Base-by-base conservation (phyloP, 2,113 vertebrate species). In the Chrysochloris asiatica region DNA sequence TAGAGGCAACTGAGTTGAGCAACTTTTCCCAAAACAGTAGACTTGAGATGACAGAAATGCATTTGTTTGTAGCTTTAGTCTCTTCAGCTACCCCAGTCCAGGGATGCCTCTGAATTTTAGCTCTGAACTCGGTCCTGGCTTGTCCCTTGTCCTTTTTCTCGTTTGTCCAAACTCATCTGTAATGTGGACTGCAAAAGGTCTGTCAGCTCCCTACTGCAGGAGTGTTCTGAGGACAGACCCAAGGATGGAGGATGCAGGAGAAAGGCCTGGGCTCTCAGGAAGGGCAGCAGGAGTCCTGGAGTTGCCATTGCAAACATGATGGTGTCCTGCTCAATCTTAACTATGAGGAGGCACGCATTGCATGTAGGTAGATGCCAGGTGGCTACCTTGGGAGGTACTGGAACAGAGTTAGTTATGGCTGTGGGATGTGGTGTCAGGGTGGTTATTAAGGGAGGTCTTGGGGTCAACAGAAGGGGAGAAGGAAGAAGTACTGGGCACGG, bases 131-230 rank as follows among this genome's bases (percentile, higher is more conserved):
- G 0, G 33, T 76, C 56, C 79, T 22, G 9, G 17, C 61, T 72
- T 61, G 43, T 69, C 30, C 3, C 17, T 11, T 33, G 48, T 33
- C 52, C 87, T 84, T 69, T 67, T 87, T 73, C 61, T 43, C 2
- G 26, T 59, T 19, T 6, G 41, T 13, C 2, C 12, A 59, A 28
- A n/a, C n/a, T 26, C 33, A 13, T 13, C 50, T 59, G 24, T 41
- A 38, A 45, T 47, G 2, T 4, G 26, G 30, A 24, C 28, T 33
- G 19, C 45, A 83, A 54, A 52, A 36, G 38, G n/a, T 41, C 80
- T 36, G 43, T 26, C 24, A 33, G 1, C 0, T 22, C 4, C 3
- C 13, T 2, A 13, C n/a, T n/a, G n/a, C n/a, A n/a, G 1, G 1
- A 9, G 2, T 16, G 47, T 28, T 24, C 67, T 19, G 38, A 71